Conservation (phyloP, 2,888 invertebrate genomes). For the Parascotia fuliginaria region DNA sequence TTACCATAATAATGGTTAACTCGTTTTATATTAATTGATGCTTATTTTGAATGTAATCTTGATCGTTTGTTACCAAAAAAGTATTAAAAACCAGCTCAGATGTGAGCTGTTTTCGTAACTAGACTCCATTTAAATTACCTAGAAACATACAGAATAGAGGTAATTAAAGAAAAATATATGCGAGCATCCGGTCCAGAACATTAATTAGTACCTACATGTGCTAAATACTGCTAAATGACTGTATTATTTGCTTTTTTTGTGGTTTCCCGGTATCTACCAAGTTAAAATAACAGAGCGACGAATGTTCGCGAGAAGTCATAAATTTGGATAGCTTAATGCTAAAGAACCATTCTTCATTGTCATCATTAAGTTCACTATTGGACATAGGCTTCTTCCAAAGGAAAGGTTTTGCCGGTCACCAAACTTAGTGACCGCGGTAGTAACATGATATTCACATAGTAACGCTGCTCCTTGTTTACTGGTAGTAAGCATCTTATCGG, state of each 20-base stretch:
- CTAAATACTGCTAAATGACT: background rate
- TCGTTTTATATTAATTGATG: constrained; percentile 23
- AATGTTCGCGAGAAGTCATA: constrained; percentile 9
- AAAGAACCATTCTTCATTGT: background rate
- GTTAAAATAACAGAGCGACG: background rate
- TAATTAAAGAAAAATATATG: background rate
- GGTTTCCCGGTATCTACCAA: background rate
- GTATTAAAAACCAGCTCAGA: background rate
- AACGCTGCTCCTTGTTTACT: no score
- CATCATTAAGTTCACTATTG: no score
- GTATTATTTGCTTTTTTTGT: background rate
- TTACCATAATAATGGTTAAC: constrained; percentile 22
- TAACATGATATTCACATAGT: no score
- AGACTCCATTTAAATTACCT: background rate
- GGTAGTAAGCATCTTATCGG: no score
- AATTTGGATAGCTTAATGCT: background rate
- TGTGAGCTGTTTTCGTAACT: background rate
- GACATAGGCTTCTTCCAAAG: no score
- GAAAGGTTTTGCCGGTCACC: no score
- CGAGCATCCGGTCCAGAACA: background rate
- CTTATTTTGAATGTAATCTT: constrained; percentile 4
- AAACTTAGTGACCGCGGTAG: no score
- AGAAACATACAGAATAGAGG: background rate
- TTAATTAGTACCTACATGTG: background rate
- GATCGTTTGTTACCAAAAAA: background rate